A percentile compares a stretch with the other conserved stretches of the same genome.
phyloP scores from a whole-genome alignment of 2,888 invertebrate species.

The Acanthosepion lycidas region DNA sequence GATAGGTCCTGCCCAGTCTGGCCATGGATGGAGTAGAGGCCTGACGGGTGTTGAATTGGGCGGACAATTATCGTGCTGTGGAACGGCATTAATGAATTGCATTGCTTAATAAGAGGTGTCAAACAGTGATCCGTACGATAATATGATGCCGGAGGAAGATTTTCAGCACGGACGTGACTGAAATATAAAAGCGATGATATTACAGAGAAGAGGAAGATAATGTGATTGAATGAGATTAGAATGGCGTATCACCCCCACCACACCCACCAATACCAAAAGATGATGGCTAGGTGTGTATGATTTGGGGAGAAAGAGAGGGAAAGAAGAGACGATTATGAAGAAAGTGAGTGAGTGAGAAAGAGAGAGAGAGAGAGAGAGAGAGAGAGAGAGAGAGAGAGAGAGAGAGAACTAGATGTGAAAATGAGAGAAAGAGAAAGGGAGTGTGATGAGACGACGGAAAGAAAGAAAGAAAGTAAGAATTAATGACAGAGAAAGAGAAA shows the following conservation, averaged over 20 bases:
- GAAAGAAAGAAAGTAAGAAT: no score
- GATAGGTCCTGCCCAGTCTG: background rate
- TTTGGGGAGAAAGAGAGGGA: background rate
- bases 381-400: background rate
- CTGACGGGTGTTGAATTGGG: background rate
- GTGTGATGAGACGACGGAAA: no score
- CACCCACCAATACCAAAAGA: background rate
- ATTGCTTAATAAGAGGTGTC: constrained; percentile 33
- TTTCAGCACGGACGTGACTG: background rate
- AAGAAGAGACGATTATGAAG: no score
- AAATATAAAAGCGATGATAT: background rate
- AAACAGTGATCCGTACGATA: constrained; percentile 5
- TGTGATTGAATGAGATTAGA: background rate
- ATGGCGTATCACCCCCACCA: background rate
- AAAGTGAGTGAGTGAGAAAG: background rate
- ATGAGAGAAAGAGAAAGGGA: background rate
- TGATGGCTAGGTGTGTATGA: background rate
- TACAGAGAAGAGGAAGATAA: background rate
- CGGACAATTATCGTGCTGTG: constrained; percentile 20
- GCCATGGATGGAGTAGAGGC: background rate
- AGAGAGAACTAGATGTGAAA: background rate
- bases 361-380: background rate
- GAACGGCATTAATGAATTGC: constrained; percentile 33
- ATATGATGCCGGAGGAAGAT: background rate
- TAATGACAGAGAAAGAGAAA: background rate